Conservation (phyloP, 1,140 invertebrate species). For the Sogatella furcifera region DNA sequence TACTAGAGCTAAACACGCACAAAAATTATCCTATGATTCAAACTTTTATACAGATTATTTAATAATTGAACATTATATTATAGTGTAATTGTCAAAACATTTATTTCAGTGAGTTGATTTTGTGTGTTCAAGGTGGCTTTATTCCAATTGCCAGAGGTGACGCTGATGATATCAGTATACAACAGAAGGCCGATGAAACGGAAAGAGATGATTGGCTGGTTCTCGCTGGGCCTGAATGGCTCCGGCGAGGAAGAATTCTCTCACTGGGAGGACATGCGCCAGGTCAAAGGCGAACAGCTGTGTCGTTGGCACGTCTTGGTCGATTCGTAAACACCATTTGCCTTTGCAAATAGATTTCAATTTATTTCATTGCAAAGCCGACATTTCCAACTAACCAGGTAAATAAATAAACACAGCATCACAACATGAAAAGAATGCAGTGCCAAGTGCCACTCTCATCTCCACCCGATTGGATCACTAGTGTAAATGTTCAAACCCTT, state of each 20-base stretch:
- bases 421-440: too few relatives aligned
- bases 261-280: constrained; percentile 87
- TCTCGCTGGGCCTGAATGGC: constrained; percentile 80
- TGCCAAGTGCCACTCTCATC: too few relatives aligned
- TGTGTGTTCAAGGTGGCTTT: constrained; percentile 60
- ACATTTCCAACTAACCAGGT: too few relatives aligned
- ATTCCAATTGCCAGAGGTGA: constrained; percentile 92
- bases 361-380: too few relatives aligned
- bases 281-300: constrained; percentile 55
- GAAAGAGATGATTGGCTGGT: constrained; percentile 95
- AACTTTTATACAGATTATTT: too few relatives aligned
- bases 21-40: too few relatives aligned
- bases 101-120: neutral
- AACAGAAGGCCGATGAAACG: constrained; percentile 84
- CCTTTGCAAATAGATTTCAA: too few relatives aligned
- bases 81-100: neutral
- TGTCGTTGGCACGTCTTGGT: constrained; percentile 66
- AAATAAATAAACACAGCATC: too few relatives aligned
- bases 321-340: constrained; percentile 17
- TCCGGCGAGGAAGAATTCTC: constrained; percentile 85
- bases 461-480: too few relatives aligned
- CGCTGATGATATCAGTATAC: constrained; percentile 87
- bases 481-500: too few relatives aligned
- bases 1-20: too few relatives aligned
- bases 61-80: neutral